Percentiles rank a stretch among this genome's conserved stretches.
These are phyloP conservation scores for Lampris incognitus DNA, from an alignment of 2,113 vertebrate genomes.

Conservation along the genomic window DNA sequence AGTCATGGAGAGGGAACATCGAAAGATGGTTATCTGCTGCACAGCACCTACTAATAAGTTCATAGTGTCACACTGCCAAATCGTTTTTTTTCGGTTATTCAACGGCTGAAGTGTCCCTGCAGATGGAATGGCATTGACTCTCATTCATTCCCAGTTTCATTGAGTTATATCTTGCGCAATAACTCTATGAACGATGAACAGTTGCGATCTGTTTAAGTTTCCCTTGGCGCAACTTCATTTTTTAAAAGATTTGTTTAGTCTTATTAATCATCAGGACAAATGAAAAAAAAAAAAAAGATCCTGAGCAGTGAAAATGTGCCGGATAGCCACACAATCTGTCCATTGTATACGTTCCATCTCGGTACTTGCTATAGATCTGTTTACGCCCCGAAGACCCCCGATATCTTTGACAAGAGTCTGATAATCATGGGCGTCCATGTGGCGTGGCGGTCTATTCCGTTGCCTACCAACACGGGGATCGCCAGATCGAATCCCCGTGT, in stretches of 20 bases:
- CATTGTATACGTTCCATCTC: slow-evolving; percentile 31
- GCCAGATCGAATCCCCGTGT: no score
- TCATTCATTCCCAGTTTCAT: slow-evolving; percentile 37
- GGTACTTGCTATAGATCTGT: slow-evolving; percentile 13
- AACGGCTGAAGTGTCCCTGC: background rate
- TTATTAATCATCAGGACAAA: slow-evolving; percentile 5
- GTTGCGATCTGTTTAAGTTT: slow-evolving; percentile 32
- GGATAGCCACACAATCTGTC: slow-evolving; percentile 30
- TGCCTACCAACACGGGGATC: no score
- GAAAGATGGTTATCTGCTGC: slow-evolving; percentile 10
- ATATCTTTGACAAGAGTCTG: slow-evolving; percentile 25
- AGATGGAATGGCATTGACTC: slow-evolving; percentile 18
- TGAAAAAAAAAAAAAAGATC: no score
- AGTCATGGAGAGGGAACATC: slow-evolving; percentile 19
- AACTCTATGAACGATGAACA: slow-evolving; percentile 13
- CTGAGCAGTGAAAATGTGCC: background rate
- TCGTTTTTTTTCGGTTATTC: background rate
- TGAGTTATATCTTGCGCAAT: background rate
- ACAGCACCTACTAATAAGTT: slow-evolving; percentile 27
- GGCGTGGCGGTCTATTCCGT: no score
- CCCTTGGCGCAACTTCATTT: slow-evolving; percentile 4
- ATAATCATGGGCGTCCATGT: slow-evolving; percentile 5
- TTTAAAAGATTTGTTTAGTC: background rate
- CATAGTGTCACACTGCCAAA: background rate
- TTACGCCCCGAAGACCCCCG: slow-evolving; percentile 3